phyloP scores from a whole-genome alignment of 2,888 invertebrate species.

The Trissolcus brochymenae region DNA sequence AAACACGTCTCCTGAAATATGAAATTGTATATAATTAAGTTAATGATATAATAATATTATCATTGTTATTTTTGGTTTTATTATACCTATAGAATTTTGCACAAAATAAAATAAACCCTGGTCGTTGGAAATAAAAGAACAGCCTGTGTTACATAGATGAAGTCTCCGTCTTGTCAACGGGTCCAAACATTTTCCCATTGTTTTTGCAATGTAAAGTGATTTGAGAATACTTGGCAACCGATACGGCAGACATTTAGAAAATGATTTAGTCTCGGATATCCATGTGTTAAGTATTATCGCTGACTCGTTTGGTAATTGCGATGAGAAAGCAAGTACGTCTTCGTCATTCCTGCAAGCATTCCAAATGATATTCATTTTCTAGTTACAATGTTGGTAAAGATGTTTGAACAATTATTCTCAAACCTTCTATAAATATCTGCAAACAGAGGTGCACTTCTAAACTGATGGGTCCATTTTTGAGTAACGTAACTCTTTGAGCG shows the following conservation, averaged over 20 bases:
- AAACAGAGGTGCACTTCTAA: conserved; percentile 78
- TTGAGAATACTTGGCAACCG: conserved; percentile 66
- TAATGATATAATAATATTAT: not conserved
- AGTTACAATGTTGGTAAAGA: too few relatives aligned
- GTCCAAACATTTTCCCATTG: conserved; percentile 69
- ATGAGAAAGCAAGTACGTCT: conserved; percentile 68
- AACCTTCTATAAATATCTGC: conserved; percentile 74
- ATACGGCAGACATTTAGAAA: conserved; percentile 67
- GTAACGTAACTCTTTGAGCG: conserved; percentile 69
- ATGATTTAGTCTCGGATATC: conserved; percentile 62
- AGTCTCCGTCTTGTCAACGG: conserved; percentile 67
- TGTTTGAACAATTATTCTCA: conserved; percentile 46
- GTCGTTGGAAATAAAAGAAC: conserved; percentile 58
- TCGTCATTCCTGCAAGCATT: conserved; percentile 59
- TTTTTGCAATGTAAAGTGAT: conserved; percentile 65
- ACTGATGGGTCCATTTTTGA: conserved; percentile 80
- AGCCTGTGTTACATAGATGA: conserved; percentile 66
- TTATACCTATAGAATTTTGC: conserved; percentile 71
- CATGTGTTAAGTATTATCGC: conserved; percentile 70
- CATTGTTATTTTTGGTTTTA: not conserved
- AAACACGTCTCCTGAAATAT: conserved; percentile 69
- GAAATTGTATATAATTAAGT: not conserved
- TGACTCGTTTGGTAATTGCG: conserved; percentile 67
- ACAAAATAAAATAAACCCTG: conserved; percentile 63
- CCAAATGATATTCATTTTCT: too few relatives aligned